Base-by-base conservation (phyloP, 2,113 vertebrate species). In the Pimephales promelas region DNA sequence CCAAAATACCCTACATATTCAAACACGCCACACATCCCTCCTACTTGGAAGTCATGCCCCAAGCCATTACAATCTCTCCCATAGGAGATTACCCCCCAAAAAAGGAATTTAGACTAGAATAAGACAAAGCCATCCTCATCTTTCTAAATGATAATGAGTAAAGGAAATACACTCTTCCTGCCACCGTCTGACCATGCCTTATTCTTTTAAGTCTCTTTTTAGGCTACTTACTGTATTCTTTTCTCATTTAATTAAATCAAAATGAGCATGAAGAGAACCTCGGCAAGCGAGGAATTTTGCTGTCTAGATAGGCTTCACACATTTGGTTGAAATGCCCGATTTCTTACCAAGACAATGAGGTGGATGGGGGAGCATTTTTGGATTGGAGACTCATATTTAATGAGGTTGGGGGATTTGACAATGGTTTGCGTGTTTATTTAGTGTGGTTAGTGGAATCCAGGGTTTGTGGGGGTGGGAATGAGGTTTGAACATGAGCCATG, bases 291-390 rank as follows among this genome's bases (percentile, higher is more conserved):
- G n/a, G 80, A 87, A 90, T 82, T 85, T 81, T 28, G 59, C 88
- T 92, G 92, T 92, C 88, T 83, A 90, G 89, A 90, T 88, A 78
- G 87, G 82, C 83, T 89, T 89, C 89, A 90, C 89, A 90, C 91
- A 89, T 88, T 90, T 90, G 91, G 77, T 88, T 87, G 79, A 87
- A 91, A 88, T 87, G 68, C 86, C 88, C 88, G 88, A 86, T 89
- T 85, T 62, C 57, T 86, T 82, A 88, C 87, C 89, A 90, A 88
- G 90, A 88, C 90, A 89, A 89, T 89, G 87, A 20, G 11, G 16
- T 72, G 26, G 49, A 20, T 74, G 56, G 36, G 61, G 64, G 22
- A 77, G 16, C n/a, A 43, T 40, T 54, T 34, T 47, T 40, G 54
- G n/a, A 26, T 31, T 24, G 47, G 57, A 40, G 66, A 61, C 34